phyloP scores from a whole-genome alignment of 2,797 vertebrate species.

The Ambastaia sidthimunki region DNA sequence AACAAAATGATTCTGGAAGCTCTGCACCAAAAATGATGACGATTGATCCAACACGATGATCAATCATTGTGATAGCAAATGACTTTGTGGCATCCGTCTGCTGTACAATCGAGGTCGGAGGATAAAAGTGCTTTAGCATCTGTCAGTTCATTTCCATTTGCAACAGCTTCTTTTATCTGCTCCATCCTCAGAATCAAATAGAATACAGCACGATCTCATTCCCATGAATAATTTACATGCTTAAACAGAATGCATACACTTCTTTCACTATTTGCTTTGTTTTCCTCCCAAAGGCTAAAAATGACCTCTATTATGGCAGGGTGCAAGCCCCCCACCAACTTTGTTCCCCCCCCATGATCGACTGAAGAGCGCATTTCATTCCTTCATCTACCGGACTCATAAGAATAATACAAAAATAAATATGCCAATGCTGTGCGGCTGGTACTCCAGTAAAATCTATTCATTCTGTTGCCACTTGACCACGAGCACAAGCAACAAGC shows the following conservation, averaged over 20 bases:
- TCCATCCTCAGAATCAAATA: slow-evolving; percentile 43
- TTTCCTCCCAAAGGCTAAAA: slow-evolving; percentile 47
- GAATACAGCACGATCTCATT: slow-evolving; percentile 46
- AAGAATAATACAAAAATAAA: slow-evolving; percentile 61
- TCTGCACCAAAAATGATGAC: neutral
- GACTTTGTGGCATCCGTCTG: slow-evolving; percentile 1
- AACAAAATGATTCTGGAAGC: neutral
- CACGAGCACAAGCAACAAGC: slow-evolving; percentile 47
- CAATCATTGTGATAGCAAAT: slow-evolving; percentile 11
- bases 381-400: slow-evolving; percentile 52
- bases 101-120: slow-evolving; percentile 22
- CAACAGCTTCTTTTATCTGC: slow-evolving; percentile 32
- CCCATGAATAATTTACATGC: slow-evolving; percentile 55
- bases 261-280: slow-evolving; percentile 54
- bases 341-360: slow-evolving; percentile 34
- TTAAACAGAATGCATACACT: slow-evolving; percentile 52
- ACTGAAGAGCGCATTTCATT: slow-evolving; percentile 49
- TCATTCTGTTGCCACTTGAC: slow-evolving; percentile 57
- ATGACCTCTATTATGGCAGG: slow-evolving; percentile 55
- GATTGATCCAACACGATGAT: slow-evolving; percentile 10
- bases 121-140: slow-evolving; percentile 49
- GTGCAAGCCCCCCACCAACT: slow-evolving; percentile 28
- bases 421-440: slow-evolving; percentile 42
- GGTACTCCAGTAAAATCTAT: slow-evolving; percentile 52
- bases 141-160: slow-evolving; percentile 50